A percentile compares a stretch with the other conserved stretches of the same genome.
Conservation (phyloP, 1,140 invertebrate species). For the Cataglyphis hispanica region DNA sequence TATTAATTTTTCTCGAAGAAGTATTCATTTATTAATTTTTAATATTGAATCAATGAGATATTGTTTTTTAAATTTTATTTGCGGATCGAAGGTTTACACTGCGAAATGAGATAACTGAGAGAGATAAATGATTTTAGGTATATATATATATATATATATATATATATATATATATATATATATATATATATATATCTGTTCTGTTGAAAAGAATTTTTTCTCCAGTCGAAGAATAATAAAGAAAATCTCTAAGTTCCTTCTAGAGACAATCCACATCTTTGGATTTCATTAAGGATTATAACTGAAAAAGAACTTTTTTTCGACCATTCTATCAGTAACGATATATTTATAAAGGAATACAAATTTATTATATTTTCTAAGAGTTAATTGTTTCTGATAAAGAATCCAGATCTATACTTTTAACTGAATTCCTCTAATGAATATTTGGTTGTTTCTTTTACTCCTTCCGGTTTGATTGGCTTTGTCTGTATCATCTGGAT, state of each 20-base stretch:
- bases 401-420: background rate
- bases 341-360: background rate
- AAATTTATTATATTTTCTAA: background rate
- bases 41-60: background rate
- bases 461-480: background rate
- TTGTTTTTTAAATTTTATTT: background rate
- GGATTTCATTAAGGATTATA: background rate
- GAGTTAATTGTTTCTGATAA: background rate
- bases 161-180: background rate
- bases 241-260: background rate
- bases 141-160: background rate
- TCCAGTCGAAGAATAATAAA: constrained; percentile 2
- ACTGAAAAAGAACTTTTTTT: background rate
- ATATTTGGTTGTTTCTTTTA: background rate
- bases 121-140: background rate
- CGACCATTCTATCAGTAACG: background rate
- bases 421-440: constrained; percentile 19
- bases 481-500: constrained; percentile 45
- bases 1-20: no score
- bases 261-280: background rate
- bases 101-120: background rate
- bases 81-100: background rate
- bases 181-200: background rate
- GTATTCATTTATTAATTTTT: background rate
- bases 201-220: background rate